phyloP scores from a whole-genome alignment of 1,140 invertebrate genomes.

The Achroia grisella region DNA sequence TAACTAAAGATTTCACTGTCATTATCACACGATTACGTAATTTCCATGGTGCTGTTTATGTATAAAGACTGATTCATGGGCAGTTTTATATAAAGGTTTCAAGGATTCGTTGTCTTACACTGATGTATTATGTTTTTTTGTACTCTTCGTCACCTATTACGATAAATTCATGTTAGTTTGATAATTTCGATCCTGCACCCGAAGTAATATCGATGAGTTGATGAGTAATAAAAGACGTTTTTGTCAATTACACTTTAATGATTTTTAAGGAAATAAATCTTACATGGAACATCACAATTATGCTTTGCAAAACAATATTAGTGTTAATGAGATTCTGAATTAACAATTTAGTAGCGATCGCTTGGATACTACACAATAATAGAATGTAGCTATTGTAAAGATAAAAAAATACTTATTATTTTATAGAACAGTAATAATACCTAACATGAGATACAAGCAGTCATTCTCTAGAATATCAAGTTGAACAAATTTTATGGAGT shows the following conservation, averaged over 20 bases:
- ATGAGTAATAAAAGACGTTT: not conserved
- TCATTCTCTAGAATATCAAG: slow-evolving; percentile 25
- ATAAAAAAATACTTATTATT: too few relatives aligned
- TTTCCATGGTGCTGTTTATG: too few relatives aligned
- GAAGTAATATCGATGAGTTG: too few relatives aligned
- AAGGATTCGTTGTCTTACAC: too few relatives aligned
- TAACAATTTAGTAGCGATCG: slow-evolving; percentile 12
- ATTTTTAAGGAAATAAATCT: slow-evolving; percentile 64
- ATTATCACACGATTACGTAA: too few relatives aligned
- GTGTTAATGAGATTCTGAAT: slow-evolving; percentile 38
- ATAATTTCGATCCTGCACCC: too few relatives aligned
- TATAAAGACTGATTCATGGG: too few relatives aligned
- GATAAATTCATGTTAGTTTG: too few relatives aligned
- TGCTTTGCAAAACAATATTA: slow-evolving; percentile 67
- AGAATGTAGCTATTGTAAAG: slow-evolving; percentile 27
- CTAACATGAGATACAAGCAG: slow-evolving; percentile 33
- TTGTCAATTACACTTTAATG: slow-evolving; percentile 65
- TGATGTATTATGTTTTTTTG: too few relatives aligned
- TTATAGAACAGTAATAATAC: slow-evolving; percentile 29
- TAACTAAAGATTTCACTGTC: too few relatives aligned
- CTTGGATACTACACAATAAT: slow-evolving; percentile 25
- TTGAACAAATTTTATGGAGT: slow-evolving; percentile 21
- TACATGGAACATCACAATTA: slow-evolving; percentile 72
- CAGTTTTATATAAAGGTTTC: too few relatives aligned
- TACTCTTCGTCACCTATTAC: too few relatives aligned